Evolutionary conservation across 2,888 invertebrate species (phyloP).

Genomic region (Noctua comes): DNA sequence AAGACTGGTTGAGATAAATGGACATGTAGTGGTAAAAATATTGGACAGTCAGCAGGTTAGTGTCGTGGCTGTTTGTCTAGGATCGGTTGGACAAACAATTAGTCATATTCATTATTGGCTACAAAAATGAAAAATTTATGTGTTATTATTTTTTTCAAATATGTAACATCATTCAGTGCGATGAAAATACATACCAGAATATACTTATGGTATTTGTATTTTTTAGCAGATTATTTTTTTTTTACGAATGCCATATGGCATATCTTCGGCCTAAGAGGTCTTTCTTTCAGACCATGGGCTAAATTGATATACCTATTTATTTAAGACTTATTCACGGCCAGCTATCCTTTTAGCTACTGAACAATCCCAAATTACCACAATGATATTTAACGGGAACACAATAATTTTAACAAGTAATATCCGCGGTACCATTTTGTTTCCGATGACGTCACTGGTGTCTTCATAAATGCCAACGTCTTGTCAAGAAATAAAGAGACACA

Average conservation of each 20-base stretch:
- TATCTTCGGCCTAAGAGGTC: too few species aligned
- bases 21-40: background rate
- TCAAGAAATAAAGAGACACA: slow-evolving; percentile 21
- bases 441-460: slow-evolving; percentile 12
- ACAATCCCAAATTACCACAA: background rate
- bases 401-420: slow-evolving; percentile 30
- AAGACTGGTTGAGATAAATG: background rate
- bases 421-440: slow-evolving; percentile 6
- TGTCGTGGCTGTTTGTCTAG: background rate
- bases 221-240: too few species aligned
- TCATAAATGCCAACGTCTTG: slow-evolving; percentile 37
- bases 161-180: too few species aligned
- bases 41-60: background rate
- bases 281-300: too few species aligned
- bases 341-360: background rate
- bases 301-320: background rate
- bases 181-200: too few species aligned
- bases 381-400: slow-evolving; percentile 18
- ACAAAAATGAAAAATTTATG: too few species aligned
- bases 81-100: too few species aligned
- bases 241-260: too few species aligned
- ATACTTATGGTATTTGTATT: too few species aligned
- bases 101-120: background rate
- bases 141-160: too few species aligned
- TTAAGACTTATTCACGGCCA: background rate